Base-by-base conservation (phyloP, 2,797 vertebrate species). In the Lophotriccus pileatus region DNA sequence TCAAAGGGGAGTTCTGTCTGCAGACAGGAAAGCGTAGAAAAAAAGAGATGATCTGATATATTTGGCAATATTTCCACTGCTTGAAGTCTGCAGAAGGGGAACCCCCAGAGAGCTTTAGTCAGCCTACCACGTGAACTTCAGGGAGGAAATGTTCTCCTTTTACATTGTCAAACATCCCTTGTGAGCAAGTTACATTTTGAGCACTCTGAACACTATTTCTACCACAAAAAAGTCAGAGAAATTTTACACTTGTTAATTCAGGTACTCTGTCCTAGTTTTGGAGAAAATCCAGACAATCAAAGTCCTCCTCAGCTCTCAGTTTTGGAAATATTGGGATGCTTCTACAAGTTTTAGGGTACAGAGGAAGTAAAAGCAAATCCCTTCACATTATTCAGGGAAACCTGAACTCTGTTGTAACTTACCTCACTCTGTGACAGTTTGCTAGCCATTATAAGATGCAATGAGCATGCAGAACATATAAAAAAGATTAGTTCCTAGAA, bases 131-230 rank as follows among this genome's bases (percentile, higher is more conserved):
- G 63, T 94, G 95, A 96, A 87, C 70, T 82, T 93, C 12, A 75
- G 91, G 76, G 74, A 93, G 77, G 82, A 94, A 94, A 84, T 68
- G 70, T 90, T 96, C 91, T 95, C 44, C 62, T 95, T 92, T 93
- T 94, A 64, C 77, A 46, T 46, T 88, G 72, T 85, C 87, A 89
- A 73, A 74, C 43, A 52, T 36, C 50, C 32, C 77, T 86, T 85
- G 46, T 82, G 49, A n/a, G 14, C 49, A 56, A 86, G 89, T 82
- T 68, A 84, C 82, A 44, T 81, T 93, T 75, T 93, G 90, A 95
- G 39, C 25, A 34, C 37, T 85, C 58, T 58, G 79, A 93, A 59
- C 39, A 27, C 60, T 79, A 53, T 76, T 96, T 79, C 91, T 95
- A 50, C 41, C 8, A 27, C 23, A 62, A 77, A 87, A 88, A 73